These are phyloP conservation scores for Chelonoidis abingdonii DNA, from an alignment of 2,113 vertebrate genomes.

Conservation along the genomic window DNA sequence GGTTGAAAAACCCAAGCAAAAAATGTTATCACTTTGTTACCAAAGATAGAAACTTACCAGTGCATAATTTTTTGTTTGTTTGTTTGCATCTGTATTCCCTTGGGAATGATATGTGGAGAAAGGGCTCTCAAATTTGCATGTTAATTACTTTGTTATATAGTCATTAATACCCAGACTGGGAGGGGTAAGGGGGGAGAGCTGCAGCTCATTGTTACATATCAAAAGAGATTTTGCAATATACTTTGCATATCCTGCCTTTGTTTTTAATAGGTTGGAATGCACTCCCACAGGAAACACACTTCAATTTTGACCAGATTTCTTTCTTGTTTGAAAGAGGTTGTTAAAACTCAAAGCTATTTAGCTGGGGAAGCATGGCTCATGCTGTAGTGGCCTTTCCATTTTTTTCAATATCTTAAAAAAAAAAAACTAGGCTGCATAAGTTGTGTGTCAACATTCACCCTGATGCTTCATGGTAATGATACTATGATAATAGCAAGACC, in stretches of 20 bases:
- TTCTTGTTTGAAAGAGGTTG: not conserved
- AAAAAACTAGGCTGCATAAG: not conserved
- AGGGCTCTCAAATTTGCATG: not conserved
- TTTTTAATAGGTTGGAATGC: not conserved
- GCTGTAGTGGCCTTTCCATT: not conserved
- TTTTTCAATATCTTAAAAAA: not conserved
- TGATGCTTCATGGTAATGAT: not conserved
- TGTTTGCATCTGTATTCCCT: not conserved
- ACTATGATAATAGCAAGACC: not conserved
- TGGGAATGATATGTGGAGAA: not conserved
- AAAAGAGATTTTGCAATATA: not conserved
- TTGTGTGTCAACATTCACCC: not conserved
- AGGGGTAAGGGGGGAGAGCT: not conserved
- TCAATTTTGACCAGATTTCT: not conserved
- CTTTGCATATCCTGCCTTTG: rapidly evolving
- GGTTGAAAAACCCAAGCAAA: not conserved
- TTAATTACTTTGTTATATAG: not conserved
- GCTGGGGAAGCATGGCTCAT: not conserved
- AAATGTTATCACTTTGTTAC: not conserved
- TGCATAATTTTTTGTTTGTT: not conserved
- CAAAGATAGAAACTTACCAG: not conserved
- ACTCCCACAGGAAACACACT: rapidly evolving
- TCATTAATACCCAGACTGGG: not conserved
- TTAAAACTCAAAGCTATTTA: not conserved
- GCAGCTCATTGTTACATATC: not conserved